Evolutionary conservation across 37 sponge, comb jelly and placozoan species (phyloP).

Genomic region (Halisarca cf. caerulea): DNA sequence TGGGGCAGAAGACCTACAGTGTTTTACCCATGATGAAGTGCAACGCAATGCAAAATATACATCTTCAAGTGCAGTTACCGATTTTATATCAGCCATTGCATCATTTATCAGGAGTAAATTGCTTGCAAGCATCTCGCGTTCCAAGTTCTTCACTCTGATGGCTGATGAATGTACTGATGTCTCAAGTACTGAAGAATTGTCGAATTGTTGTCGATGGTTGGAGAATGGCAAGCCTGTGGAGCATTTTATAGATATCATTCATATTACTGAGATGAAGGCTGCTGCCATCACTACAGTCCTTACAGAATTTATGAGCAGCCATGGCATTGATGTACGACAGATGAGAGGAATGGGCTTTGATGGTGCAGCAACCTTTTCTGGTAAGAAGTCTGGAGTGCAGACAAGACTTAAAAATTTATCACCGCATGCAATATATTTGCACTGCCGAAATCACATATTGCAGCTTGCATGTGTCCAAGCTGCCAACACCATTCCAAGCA

Average conservation of each 20-base stretch:
- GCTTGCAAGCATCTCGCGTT: conserved; percentile 1
- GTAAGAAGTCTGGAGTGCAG: conserved; percentile 36
- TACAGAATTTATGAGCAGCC: too few species aligned
- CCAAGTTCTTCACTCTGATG: conserved; percentile 39
- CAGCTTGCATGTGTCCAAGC: conserved; percentile 58
- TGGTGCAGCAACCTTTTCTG: conserved; percentile 53
- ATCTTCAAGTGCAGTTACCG: not conserved
- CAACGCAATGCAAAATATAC: not conserved
- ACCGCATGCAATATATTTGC: conserved; percentile 53
- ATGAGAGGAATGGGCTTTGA: too few species aligned
- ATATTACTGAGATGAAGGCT: too few species aligned
- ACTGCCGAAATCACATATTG: conserved; percentile 40
- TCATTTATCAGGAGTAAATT: conserved; percentile 20
- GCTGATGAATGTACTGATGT: conserved; percentile 60
- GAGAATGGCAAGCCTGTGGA: conserved; percentile 47
- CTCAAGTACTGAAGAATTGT: conserved; percentile 37
- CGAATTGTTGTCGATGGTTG: conserved; percentile 45
- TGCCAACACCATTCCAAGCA: conserved; percentile 21
- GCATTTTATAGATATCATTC: too few species aligned
- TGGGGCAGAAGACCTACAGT: too few species aligned
- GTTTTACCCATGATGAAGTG: too few species aligned
- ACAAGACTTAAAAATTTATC: conserved; percentile 28
- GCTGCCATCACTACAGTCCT: too few species aligned
- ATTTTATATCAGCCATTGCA: not conserved
- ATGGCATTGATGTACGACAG: too few species aligned